Percentiles rank a stretch among this genome's conserved stretches.
These are phyloP conservation scores for Malacoctenus gilli DNA, from an alignment of 2,797 vertebrate genomes.

Conservation along the genomic window DNA sequence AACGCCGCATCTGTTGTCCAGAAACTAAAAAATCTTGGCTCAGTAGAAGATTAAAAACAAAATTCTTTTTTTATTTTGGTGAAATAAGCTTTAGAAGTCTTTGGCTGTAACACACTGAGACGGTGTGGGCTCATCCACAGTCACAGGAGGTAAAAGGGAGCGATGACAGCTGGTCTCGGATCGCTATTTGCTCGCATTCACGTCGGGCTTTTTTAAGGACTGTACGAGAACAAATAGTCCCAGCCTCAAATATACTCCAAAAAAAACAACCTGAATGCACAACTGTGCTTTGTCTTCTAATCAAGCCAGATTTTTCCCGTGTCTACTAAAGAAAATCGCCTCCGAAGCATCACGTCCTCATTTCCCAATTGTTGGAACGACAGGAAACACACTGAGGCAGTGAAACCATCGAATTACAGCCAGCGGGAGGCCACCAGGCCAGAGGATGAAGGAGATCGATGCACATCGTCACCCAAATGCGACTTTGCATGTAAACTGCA, in stretches of 20 bases:
- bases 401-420: conserved; percentile 56
- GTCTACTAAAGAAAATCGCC: conserved; percentile 23
- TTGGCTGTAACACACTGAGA: conserved; percentile 9
- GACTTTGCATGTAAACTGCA: conserved; percentile 8
- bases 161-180: conserved; percentile 15
- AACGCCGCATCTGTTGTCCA: neutral
- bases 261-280: conserved; percentile 43
- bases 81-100: conserved; percentile 12
- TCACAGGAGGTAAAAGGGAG: conserved; percentile 5
- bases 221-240: neutral
- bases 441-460: conserved; percentile 30
- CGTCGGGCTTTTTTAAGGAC: neutral
- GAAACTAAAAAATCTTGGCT: neutral
- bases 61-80: no score
- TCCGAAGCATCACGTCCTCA: conserved; percentile 21
- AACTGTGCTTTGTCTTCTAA: conserved; percentile 2
- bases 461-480: neutral
- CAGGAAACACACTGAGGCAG: conserved; percentile 32
- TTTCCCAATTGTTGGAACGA: conserved; percentile 32
- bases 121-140: no score
- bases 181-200: no score
- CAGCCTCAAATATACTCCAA: conserved; percentile 25
- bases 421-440: conserved; percentile 23
- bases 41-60: conserved; percentile 13
- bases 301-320: no score